Base-by-base conservation (phyloP, 2,113 vertebrate genomes). In the Syrrhaptes paradoxus region DNA sequence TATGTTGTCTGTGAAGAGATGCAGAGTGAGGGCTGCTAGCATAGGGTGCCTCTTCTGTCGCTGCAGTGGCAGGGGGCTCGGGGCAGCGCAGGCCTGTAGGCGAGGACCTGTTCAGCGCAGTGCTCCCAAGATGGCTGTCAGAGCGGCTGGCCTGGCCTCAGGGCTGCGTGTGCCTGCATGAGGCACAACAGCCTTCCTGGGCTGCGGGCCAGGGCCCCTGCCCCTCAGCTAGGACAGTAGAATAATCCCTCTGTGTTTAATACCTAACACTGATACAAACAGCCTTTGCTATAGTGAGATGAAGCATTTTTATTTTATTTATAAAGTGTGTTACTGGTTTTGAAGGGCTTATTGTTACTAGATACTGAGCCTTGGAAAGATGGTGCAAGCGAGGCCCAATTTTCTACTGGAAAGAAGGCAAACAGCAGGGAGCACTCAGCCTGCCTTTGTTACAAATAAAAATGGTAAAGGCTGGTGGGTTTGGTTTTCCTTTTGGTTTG, bases 51-150 rank as follows among this genome's bases (percentile, higher is more conserved):
- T 48, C 15, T 29, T 24, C 46, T 70, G 24, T 28, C 20, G 17
- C 36, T 84, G 58, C 28, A 34, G 43, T 16, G 17, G 46, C 13
- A 48, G 22, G 24, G 11, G 4, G 6, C 34, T 75, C 36, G 13
- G 49, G 59, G 22, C 22, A 77, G 16, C 1, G 1, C 26, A 25
- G 13, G 7, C 17, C 31, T 0, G 0, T 31, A 32, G 55, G 4
- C 0, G 1, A 65, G 49, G 54, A 38, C 22, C 15, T 71, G 14
- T 29, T 85, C 16, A 10, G 48, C 6, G 5, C 0, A 0, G 22
- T 48, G 22, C 9, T 25, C 16, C 5, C 14, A 18, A 25, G 61
- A 32, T 54, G 25, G 16, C 31, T 32, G 8, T 9, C 6, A 16
- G 10, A 54, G n/a, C 2, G 6, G 22, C 52, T 79, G 67, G 5